Evolutionary conservation across 2,888 invertebrate species (phyloP).

Genomic region (Brenthis ino): DNA sequence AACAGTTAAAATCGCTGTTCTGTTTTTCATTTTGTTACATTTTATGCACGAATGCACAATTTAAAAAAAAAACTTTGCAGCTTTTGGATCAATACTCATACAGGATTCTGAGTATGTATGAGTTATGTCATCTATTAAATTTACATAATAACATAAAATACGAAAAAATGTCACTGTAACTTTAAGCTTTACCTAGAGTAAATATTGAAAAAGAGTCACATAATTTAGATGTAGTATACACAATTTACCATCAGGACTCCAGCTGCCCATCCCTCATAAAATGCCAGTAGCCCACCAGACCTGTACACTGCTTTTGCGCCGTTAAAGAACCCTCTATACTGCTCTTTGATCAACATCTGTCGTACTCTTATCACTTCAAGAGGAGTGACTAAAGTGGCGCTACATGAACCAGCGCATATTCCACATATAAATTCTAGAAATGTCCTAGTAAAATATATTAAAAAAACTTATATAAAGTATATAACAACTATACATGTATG

Average conservation of each 20-base stretch:
- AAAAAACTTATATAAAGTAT: not conserved
- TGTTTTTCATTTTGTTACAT: too few relatives aligned
- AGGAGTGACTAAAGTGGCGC: slow-evolving; percentile 57
- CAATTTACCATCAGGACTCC: slow-evolving; percentile 59
- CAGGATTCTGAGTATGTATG: too few relatives aligned
- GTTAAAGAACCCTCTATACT: slow-evolving; percentile 59
- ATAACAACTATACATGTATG: not conserved
- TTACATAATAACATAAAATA: too few relatives aligned
- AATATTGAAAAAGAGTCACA: not conserved
- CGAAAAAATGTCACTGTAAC: too few relatives aligned
- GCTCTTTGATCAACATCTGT: slow-evolving; percentile 66
- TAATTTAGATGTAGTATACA: not conserved
- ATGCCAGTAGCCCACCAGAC: slow-evolving; percentile 61
- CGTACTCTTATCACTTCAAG: slow-evolving; percentile 70
- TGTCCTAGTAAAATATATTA: slow-evolving; percentile 42
- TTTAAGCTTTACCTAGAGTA: not conserved
- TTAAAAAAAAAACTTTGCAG: too few relatives aligned
- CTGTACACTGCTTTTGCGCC: slow-evolving; percentile 62
- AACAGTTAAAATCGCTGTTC: too few relatives aligned
- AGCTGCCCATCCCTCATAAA: slow-evolving; percentile 67
- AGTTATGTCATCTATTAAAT: too few relatives aligned
- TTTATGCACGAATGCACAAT: too few relatives aligned
- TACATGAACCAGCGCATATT: slow-evolving; percentile 56
- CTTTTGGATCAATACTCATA: too few relatives aligned
- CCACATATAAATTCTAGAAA: slow-evolving; percentile 56